These are phyloP conservation scores for Tortricodes alternella DNA, from an alignment of 2,888 invertebrate species.

Conservation along the genomic window DNA sequence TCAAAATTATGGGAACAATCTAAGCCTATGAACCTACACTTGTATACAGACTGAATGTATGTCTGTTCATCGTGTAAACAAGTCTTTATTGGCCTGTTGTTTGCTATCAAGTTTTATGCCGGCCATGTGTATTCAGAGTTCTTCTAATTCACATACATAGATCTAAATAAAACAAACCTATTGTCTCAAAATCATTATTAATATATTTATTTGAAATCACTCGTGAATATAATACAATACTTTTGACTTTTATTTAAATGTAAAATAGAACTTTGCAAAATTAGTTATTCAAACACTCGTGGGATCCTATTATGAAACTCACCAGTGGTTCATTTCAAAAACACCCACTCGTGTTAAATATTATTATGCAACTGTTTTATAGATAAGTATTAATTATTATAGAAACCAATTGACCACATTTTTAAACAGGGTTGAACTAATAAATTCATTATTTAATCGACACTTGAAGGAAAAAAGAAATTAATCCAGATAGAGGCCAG, in stretches of 20 bases:
- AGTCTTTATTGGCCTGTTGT: background rate
- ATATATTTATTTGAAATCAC: no score
- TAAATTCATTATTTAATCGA: conserved; percentile 21
- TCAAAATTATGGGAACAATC: background rate
- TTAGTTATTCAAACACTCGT: no score
- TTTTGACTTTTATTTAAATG: no score
- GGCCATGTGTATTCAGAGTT: background rate
- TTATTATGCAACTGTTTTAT: no score
- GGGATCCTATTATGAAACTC: no score
- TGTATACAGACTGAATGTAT: background rate
- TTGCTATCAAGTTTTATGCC: background rate
- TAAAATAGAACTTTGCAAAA: no score
- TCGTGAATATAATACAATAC: no score
- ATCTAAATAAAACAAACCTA: background rate
- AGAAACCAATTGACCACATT: no score
- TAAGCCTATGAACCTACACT: background rate
- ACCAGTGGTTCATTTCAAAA: no score
- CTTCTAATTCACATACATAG: background rate
- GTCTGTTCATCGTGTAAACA: background rate
- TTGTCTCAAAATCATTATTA: background rate
- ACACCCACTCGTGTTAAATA: no score
- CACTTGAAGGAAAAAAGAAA: conserved; percentile 6
- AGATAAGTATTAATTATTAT: no score
- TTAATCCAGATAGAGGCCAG: conserved; percentile 21
- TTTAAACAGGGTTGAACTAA: background rate